These are phyloP conservation scores for Copsychus sechellarum DNA, from an alignment of 2,113 vertebrate species.

Conservation along the genomic window DNA sequence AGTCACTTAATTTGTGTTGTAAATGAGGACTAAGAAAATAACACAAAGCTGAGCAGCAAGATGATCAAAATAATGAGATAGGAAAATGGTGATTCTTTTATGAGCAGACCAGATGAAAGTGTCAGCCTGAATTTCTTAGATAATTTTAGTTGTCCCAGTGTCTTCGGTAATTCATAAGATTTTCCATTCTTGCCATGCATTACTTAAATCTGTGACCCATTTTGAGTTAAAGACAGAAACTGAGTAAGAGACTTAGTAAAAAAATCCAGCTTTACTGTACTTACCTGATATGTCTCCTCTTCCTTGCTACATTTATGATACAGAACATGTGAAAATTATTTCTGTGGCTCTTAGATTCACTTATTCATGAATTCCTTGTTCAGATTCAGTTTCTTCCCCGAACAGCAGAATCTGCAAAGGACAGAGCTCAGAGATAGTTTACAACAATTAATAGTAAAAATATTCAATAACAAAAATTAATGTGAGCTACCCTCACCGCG, in stretches of 20 bases:
- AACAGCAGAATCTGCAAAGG: conserved; percentile 41
- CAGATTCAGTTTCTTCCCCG: conserved; percentile 24
- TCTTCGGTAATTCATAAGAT: conserved; percentile 11
- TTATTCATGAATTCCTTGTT: conserved; percentile 31
- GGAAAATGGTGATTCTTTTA: background rate
- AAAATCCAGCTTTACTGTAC: background rate
- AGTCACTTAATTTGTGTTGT: background rate
- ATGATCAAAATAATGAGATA: background rate
- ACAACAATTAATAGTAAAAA: conserved; percentile 36
- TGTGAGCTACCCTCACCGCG: background rate
- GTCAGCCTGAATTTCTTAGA: background rate
- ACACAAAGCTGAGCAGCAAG: background rate
- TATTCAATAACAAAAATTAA: conserved; percentile 27
- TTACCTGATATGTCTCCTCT: conserved; percentile 20
- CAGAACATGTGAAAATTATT: conserved; percentile 59
- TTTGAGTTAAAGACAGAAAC: conserved; percentile 18
- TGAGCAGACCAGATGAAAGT: background rate
- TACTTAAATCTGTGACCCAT: conserved; percentile 61
- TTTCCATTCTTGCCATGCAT: conserved; percentile 2
- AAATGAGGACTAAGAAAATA: background rate
- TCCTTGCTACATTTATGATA: conserved; percentile 35
- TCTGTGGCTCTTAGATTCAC: conserved; percentile 3
- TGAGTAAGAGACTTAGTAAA: background rate
- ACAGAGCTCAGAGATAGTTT: conserved; percentile 45
- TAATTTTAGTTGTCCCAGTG: background rate